Evolutionary conservation across 2,888 invertebrate genomes (phyloP), one percentile per base, ranked within the genome.

Genomic region (Amphipoea oculea): DNA sequence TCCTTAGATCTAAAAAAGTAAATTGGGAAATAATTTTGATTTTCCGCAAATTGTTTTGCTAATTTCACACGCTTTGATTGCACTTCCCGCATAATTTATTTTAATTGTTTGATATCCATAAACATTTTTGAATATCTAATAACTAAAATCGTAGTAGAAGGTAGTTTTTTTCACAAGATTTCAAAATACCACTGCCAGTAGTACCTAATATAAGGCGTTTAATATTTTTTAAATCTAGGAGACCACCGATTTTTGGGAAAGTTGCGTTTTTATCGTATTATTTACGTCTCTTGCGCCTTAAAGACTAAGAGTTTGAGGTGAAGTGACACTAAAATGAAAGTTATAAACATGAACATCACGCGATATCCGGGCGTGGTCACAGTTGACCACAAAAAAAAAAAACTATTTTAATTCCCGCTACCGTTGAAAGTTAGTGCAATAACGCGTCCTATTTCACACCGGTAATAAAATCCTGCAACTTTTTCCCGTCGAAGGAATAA

Each of bases 361-460:
- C 83, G 42, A 51, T 63, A 92, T 90, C 89, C 90, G 90, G 89
- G 90, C 90, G 85, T 76, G 88, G 90, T 88, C 85, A 89, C 83
- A 78, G 89, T 87, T 94, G 94, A 95, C 96, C 95, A 92, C 94
- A 95, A 95, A 95, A 95, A 94, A 95, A 94, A 93, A 92, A 93
- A 93, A 80, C 84, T 93, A 95, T 96, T 96, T 96, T 96, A 95
- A 96, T 96, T 94, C 93, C 92, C 91, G 89, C 93, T 90, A 93
- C 92, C 92, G 93, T 92, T 93, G 89, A 95, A 96, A 96, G 95
- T 96, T 96, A 93, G 94, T 92, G 95, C 96, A 95, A 96, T 96
- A 96, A 96, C 96, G 96, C 93, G 94, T 96, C 95, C 96, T 96
- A 96, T 96, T 95, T 96, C 96, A 95, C 96, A 96, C 96, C 95